Evolutionary conservation across 2,888 invertebrate genomes (phyloP).

Genomic region (Drosophila anceps): DNA sequence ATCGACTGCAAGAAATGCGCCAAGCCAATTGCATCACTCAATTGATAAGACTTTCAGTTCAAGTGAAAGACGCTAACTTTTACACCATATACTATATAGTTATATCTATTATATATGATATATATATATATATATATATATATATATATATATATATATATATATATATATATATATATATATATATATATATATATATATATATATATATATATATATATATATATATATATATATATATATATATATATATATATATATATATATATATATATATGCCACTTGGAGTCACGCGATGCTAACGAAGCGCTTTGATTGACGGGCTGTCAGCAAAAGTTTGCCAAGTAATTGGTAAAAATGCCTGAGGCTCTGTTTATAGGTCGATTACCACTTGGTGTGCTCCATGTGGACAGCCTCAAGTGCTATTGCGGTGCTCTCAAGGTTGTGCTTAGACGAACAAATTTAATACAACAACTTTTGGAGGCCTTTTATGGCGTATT

Average conservation of each 20-base stretch:
- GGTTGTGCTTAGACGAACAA: conserved; percentile 28
- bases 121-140: too few relatives aligned
- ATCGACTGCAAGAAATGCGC: conserved; percentile 8
- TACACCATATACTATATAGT: neutral
- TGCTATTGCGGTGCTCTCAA: conserved; percentile 49
- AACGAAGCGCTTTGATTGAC: conserved; percentile 71
- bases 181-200: too few relatives aligned
- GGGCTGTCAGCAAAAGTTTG: conserved; percentile 68
- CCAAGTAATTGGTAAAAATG: conserved; percentile 68
- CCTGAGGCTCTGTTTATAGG: conserved; percentile 38
- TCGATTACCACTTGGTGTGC: conserved; percentile 26
- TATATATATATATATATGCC: conserved; percentile 1
- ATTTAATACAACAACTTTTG: neutral
- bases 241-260: neutral
- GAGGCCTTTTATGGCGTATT: neutral
- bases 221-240: too few relatives aligned
- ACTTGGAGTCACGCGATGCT: conserved; percentile 70
- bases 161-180: neutral
- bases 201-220: too few relatives aligned
- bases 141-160: too few relatives aligned
- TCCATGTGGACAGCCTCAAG: conserved; percentile 41
- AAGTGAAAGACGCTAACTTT: conserved; percentile 12
- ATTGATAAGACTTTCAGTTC: conserved; percentile 4
- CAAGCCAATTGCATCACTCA: conserved; percentile 26
- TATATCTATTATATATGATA: too few relatives aligned